Evolutionary conservation across 1,140 invertebrate species (phyloP).

Genomic region (Drosophila teissieri): DNA sequence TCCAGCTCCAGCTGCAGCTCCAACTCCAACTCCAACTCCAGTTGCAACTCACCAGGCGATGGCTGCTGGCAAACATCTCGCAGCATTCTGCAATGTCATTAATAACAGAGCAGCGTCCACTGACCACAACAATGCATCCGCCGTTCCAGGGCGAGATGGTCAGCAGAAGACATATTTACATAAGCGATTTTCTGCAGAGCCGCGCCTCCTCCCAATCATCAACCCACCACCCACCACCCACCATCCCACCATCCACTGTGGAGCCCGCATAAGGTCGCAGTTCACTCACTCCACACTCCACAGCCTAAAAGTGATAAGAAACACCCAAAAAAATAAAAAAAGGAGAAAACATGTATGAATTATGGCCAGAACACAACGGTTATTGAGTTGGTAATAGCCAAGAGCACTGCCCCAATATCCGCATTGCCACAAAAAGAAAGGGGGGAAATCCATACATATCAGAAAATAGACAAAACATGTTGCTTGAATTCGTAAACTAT

Average conservation of each 20-base stretch:
- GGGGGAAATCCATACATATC: too few relatives aligned
- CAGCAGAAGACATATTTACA: slow-evolving; percentile 66
- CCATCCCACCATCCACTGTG: too few relatives aligned
- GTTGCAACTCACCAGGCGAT: neutral
- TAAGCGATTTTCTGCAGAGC: slow-evolving; percentile 76
- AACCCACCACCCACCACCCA: too few relatives aligned
- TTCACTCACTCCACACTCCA: neutral
- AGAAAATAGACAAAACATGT: too few relatives aligned
- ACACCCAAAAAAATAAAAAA: neutral
- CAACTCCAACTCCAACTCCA: neutral
- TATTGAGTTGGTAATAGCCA: slow-evolving; percentile 3
- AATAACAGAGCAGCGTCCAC: slow-evolving; percentile 68
- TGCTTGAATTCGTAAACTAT: too few relatives aligned
- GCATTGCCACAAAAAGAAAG: neutral
- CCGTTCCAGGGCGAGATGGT: slow-evolving; percentile 9
- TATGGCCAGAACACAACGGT: neutral
- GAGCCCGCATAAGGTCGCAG: slow-evolving; percentile 12
- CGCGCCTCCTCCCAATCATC: slow-evolving; percentile 45
- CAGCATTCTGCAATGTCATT: slow-evolving; percentile 65
- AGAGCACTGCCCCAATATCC: neutral
- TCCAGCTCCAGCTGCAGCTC: neutral
- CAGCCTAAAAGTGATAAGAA: neutral
- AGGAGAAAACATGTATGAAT: neutral
- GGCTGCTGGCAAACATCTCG: slow-evolving; percentile 44
- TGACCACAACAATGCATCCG: slow-evolving; percentile 33